phyloP scores from a whole-genome alignment of 2,888 invertebrate species.

The Muschampia plurimacula region DNA sequence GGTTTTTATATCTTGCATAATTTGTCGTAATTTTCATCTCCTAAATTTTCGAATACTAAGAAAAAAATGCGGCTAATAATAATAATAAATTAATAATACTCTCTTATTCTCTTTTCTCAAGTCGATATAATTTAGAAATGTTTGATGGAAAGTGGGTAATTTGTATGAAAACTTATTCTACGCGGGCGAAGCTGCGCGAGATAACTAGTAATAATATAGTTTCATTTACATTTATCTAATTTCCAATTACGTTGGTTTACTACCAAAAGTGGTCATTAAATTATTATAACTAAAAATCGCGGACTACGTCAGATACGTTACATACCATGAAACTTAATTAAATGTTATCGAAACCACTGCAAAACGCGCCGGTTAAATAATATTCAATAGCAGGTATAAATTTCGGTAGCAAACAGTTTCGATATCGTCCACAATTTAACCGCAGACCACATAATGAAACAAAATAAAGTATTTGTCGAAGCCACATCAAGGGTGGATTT shows the following conservation, averaged over 20 bases:
- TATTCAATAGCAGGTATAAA: constrained; percentile 26
- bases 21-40: no score
- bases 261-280: neutral
- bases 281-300: neutral
- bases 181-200: no score
- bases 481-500: constrained; percentile 11
- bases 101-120: no score
- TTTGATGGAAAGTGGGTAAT: no score
- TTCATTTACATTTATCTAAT: no score
- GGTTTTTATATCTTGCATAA: no score
- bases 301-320: constrained; percentile 8
- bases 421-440: constrained; percentile 41
- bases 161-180: no score
- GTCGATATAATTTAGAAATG: no score
- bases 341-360: constrained; percentile 35
- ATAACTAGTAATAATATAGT: no score
- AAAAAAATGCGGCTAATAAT: no score
- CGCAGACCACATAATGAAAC: constrained; percentile 43
- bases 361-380: constrained; percentile 29
- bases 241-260: neutral
- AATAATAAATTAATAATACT: no score
- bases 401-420: constrained; percentile 36
- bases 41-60: no score
- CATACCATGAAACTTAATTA: constrained; percentile 30
- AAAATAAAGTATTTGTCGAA: constrained; percentile 32